These are phyloP conservation scores for Erpobdella octoculata DNA, from an alignment of 2,888 invertebrate genomes.

Conservation along the genomic window DNA sequence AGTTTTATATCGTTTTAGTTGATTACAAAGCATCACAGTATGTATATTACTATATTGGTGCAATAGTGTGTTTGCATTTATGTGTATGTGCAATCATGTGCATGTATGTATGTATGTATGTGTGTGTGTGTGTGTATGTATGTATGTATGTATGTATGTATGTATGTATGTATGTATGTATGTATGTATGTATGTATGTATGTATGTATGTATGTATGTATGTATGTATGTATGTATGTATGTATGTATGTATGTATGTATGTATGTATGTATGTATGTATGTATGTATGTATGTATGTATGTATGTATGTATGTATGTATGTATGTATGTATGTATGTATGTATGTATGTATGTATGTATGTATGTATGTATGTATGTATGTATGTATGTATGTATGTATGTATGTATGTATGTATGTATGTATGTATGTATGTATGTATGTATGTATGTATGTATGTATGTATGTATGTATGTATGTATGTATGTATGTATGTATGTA, in stretches of 20 bases:
- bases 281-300: conserved; percentile 15
- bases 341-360: not conserved
- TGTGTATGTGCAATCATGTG: too few relatives aligned
- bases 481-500: conserved; percentile 2
- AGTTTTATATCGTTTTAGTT: too few relatives aligned
- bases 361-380: conserved; percentile 11
- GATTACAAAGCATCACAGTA: too few relatives aligned
- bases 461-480: not conserved
- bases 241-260: not conserved
- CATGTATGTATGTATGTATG: too few relatives aligned
- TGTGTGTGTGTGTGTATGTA: conserved; percentile 2
- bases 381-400: conserved; percentile 13
- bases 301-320: not conserved
- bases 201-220: conserved; percentile 19
- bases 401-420: conserved; percentile 17
- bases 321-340: conserved; percentile 9
- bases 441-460: not conserved
- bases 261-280: conserved; percentile 5
- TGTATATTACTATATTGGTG: too few relatives aligned
- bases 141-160: not conserved
- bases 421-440: not conserved
- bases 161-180: conserved; percentile 1
- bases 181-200: conserved; percentile 1
- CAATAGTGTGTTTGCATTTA: too few relatives aligned
- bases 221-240: conserved; percentile 4